Base-by-base conservation (phyloP, 2,888 invertebrate species). In the Sesia bembeciformis region DNA sequence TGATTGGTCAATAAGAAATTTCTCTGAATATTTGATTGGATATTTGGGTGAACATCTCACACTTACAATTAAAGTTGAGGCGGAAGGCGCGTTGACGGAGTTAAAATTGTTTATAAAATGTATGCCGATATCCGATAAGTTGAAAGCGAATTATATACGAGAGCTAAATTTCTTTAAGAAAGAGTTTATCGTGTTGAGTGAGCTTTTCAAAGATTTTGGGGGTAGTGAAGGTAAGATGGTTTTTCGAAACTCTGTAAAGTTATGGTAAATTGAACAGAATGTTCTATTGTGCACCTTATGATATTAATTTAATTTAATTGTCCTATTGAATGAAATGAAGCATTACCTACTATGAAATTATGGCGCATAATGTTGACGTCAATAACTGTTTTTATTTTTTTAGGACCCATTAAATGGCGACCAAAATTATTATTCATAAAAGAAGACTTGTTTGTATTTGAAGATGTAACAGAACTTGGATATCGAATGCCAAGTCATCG, bases 91-190 rank as follows among this genome's bases (percentile, higher is more conserved):
- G 4, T 61, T 55, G 40, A 62, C 68, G 1, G 62, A 67, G n/a
- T 55, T 80, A 0, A 69, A 68, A 38, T 90, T 92, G 58, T 94
- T 94, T 64, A 76, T 92, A 0, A 94, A 94, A 71, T 84, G 90
- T 4, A 75, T 92, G 54, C 93, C 93, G 0, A 77, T 76, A 56
- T 84, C 83, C 7, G 80, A 91, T 52, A 68, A 76, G 6, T 90
- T 90, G 64, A 90, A 90, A 62, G 84, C 78, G 0, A 61, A 80
- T 6, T 84, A 82, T 65, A 57, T 87, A 4, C 68, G 63, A 39
- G 76, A 86, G 51, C 56, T 69, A 3, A 63, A 56, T 0, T 86
- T 87, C 59, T 86, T 87, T 56, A 63, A 68, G 39, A 86, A 86
- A 54, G 87, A 87, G 57, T 81, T 71, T 57, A 55, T 70, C 1